A percentile compares a stretch with the other conserved stretches of the same genome.
Conservation (phyloP, 2,113 vertebrate genomes). For the Sclerurus mexicanus region DNA sequence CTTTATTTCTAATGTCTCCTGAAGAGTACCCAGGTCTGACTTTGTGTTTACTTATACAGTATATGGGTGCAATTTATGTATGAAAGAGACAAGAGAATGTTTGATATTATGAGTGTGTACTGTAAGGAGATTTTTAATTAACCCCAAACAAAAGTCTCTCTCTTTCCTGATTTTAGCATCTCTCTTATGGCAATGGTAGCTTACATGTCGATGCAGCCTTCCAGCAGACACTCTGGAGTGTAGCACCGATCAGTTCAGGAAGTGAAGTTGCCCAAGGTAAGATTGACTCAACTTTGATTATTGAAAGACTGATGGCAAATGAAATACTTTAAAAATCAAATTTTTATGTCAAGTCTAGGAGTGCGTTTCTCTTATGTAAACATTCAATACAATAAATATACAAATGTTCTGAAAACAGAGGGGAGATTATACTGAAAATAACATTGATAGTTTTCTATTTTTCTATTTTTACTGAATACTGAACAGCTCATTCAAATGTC, state of each 20-base stretch:
- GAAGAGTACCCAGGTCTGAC: not conserved
- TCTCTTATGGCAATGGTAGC: conserved; percentile 88
- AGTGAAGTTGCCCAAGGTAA: conserved; percentile 96
- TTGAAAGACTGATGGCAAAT: not conserved
- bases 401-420: not conserved
- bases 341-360: not conserved
- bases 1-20: not conserved
- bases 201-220: conserved; percentile 94
- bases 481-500: not conserved
- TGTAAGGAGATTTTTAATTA: not conserved
- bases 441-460: not conserved
- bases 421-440: not conserved
- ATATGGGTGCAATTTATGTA: not conserved
- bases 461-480: not conserved
- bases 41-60: not conserved
- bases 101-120: not conserved
- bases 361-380: not conserved
- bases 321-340: not conserved
- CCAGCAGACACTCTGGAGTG: conserved; percentile 96
- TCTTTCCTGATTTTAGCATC: conserved; percentile 77
- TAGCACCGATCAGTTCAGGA: conserved; percentile 94
- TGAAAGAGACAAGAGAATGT: not conserved
- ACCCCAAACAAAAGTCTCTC: not conserved
- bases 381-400: not conserved
- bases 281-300: not conserved